A percentile compares a stretch with the other conserved stretches of the same genome.
Evolutionary conservation across 2,113 vertebrate genomes (phyloP).

Genomic region (Naja naja): DNA sequence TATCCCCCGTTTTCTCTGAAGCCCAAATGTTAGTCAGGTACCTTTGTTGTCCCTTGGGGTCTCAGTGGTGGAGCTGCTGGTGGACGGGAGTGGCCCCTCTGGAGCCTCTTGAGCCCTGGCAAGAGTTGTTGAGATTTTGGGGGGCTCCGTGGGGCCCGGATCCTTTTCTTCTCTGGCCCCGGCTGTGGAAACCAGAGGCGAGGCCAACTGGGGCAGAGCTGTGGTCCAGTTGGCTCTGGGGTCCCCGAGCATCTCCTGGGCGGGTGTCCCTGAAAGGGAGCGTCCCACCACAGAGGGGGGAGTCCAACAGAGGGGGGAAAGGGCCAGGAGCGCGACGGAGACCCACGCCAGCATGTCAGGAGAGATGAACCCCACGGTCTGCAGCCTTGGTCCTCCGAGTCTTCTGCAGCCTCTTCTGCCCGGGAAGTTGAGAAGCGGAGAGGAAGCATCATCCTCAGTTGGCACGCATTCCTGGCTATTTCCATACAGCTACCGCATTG

Average conservation of each 20-base stretch:
- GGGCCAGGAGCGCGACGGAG: not conserved
- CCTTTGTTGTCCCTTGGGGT: not conserved
- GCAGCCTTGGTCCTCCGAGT: not conserved
- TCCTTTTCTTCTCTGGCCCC: not conserved
- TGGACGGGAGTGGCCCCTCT: not conserved
- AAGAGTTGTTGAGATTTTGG: not conserved
- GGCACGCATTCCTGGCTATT: not conserved
- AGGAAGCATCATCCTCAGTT: not conserved
- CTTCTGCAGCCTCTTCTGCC: not conserved
- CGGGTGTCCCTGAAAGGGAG: not conserved
- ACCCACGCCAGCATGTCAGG: not conserved
- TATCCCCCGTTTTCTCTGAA: not conserved
- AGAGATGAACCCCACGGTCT: not conserved
- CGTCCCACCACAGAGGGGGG: not conserved
- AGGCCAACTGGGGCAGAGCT: not conserved
- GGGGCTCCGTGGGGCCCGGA: not conserved
- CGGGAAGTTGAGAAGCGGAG: not conserved
- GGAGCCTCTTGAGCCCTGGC: too few species aligned
- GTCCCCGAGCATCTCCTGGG: not conserved
- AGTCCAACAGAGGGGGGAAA: not conserved
- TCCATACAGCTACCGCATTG: conserved; percentile 8
- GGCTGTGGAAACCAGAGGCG: not conserved
- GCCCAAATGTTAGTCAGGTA: not conserved
- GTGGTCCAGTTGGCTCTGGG: not conserved
- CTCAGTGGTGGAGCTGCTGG: not conserved